Conservation (phyloP, 2,888 invertebrate species). For the Tenthredo livida region DNA sequence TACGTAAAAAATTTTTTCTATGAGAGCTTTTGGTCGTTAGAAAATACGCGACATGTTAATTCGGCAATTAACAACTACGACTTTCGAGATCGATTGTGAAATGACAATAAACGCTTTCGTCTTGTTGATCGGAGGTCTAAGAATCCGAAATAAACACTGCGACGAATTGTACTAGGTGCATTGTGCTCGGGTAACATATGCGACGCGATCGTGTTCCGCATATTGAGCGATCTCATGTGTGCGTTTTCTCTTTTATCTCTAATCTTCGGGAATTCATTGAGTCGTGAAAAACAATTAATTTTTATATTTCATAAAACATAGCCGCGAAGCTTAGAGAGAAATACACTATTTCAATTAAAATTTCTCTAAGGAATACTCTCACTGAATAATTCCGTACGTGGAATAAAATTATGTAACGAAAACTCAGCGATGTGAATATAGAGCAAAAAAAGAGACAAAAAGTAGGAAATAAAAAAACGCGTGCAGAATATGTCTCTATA, state of each 20-base stretch:
- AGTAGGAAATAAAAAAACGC: not conserved
- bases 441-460: not conserved
- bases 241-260: conserved; percentile 48
- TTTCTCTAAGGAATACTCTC: not conserved
- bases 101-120: conserved; percentile 14
- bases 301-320: too few species aligned
- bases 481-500: not conserved
- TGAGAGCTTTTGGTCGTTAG: not conserved
- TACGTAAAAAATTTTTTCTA: too few species aligned
- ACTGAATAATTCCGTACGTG: not conserved
- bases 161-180: not conserved
- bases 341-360: not conserved
- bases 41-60: not conserved
- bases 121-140: not conserved
- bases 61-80: not conserved
- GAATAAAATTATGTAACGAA: not conserved
- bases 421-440: not conserved
- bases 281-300: not conserved
- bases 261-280: not conserved
- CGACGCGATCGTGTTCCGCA: conserved; percentile 18
- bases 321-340: not conserved
- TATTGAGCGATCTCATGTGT: conserved; percentile 4
- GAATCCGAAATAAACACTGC: not conserved
- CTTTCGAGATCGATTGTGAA: not conserved
- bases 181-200: conserved; percentile 36